Conservation (phyloP, 2,888 invertebrate genomes). For the Sesamia inferens region DNA sequence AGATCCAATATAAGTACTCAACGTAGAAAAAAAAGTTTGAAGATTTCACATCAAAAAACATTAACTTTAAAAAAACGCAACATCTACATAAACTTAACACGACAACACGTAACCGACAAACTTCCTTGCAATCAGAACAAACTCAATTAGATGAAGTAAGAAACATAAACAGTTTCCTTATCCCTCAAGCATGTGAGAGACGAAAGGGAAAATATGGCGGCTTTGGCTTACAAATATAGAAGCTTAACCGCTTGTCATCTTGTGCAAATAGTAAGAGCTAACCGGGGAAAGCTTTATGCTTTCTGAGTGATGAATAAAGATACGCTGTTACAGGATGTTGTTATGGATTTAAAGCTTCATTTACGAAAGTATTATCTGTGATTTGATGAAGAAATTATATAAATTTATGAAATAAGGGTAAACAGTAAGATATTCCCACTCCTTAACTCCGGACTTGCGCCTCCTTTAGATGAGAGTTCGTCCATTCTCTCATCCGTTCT, state of each 20-base stretch:
- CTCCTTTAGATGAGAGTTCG: too few relatives aligned
- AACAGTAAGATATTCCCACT: too few relatives aligned
- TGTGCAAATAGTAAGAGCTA: constrained; percentile 35
- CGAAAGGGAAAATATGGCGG: constrained; percentile 49
- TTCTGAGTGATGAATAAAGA: constrained; percentile 39
- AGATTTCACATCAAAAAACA: too few relatives aligned
- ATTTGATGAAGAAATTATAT: too few relatives aligned
- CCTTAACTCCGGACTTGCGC: too few relatives aligned
- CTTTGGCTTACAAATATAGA: constrained; percentile 38
- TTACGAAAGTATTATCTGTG: neutral
- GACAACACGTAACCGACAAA: neutral
- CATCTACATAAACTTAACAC: neutral
- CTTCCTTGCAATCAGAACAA: constrained; percentile 30
- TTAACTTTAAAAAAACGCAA: neutral
- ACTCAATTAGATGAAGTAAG: constrained; percentile 51
- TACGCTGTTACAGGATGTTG: neutral
- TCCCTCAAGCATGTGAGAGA: constrained; percentile 18
- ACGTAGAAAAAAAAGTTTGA: too few relatives aligned
- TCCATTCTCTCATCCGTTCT: too few relatives aligned
- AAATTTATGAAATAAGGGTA: too few relatives aligned
- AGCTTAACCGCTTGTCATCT: constrained; percentile 52
- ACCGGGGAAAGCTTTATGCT: constrained; percentile 20
- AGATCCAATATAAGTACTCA: too few relatives aligned
- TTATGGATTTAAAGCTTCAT: neutral
- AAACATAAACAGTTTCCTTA: constrained; percentile 40